A percentile compares a stretch with the other conserved stretches of the same genome.
These are phyloP conservation scores for Uloborus diversus DNA, from an alignment of 1,140 invertebrate species.

Conservation along the genomic window DNA sequence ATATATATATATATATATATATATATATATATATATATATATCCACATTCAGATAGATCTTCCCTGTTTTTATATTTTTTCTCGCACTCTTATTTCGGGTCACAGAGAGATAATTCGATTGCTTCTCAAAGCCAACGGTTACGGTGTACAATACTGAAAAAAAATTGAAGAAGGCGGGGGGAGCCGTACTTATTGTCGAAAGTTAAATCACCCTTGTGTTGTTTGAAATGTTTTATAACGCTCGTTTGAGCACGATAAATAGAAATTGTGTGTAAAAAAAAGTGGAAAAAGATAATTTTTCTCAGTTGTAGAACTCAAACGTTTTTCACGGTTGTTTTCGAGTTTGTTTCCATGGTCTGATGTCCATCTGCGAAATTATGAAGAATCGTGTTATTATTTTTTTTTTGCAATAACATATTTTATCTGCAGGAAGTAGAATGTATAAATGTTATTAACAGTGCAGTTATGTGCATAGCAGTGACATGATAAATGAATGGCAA, in stretches of 20 bases:
- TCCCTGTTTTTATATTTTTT: neutral
- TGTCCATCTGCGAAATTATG: neutral
- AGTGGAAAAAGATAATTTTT: neutral
- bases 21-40: too few species aligned
- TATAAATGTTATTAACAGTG: too few species aligned
- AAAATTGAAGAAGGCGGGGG: conserved; percentile 3
- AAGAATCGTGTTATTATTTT: too few species aligned
- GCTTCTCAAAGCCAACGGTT: conserved; percentile 1
- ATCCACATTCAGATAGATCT: neutral
- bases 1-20: too few species aligned
- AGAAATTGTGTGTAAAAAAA: neutral
- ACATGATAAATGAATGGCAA: too few species aligned
- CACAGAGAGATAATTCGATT: conserved; percentile 44
- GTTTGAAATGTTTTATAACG: conserved; percentile 38
- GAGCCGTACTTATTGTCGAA: conserved; percentile 23
- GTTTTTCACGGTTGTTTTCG: neutral
- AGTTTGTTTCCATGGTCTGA: neutral
- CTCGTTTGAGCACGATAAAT: conserved; percentile 40
- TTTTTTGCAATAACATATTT: too few species aligned
- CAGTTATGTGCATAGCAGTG: too few species aligned
- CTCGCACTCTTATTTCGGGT: conserved; percentile 25
- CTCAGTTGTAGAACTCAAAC: neutral
- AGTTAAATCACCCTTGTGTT: conserved; percentile 43
- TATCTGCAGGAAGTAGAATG: too few species aligned
- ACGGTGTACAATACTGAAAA: conserved; percentile 9